Evolutionary conservation across 2,888 invertebrate genomes (phyloP).

Genomic region (Eledona agricola): DNA sequence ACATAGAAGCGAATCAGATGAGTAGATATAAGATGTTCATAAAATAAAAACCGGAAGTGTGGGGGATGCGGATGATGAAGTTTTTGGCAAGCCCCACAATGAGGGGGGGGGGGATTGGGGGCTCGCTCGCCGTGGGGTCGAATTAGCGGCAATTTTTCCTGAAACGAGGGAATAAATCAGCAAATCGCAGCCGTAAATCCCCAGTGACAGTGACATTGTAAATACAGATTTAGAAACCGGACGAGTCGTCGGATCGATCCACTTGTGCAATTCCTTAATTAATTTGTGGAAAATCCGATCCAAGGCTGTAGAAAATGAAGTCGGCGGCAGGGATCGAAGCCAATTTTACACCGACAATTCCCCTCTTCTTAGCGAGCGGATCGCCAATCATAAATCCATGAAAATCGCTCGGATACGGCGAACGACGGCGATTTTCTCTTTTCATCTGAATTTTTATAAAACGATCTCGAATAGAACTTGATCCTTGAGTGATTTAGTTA

Average conservation of each 20-base stretch:
- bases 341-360: conserved; percentile 5
- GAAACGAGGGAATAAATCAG: conserved; percentile 25
- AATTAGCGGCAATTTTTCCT: conserved; percentile 13
- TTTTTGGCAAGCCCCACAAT: too few species aligned
- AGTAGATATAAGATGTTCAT: too few species aligned
- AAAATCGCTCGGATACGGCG: conserved; percentile 34
- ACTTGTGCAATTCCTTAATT: conserved; percentile 34
- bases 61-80: too few species aligned
- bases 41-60: too few species aligned
- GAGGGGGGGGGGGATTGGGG: too few species aligned
- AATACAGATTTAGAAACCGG: conserved; percentile 37
- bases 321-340: conserved; percentile 6
- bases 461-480: too few species aligned
- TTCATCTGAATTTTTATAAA: conserved; percentile 16
- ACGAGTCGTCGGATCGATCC: conserved; percentile 29
- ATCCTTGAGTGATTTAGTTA: too few species aligned
- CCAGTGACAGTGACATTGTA: conserved; percentile 35
- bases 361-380: conserved; percentile 9
- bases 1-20: too few species aligned
- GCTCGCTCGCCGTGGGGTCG: too few species aligned
- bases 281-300: conserved; percentile 25
- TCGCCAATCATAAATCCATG: conserved; percentile 32
- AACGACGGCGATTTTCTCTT: conserved; percentile 29
- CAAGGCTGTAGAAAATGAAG: conserved; percentile 25
- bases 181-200: conserved; percentile 30